Evolutionary conservation across 2,797 vertebrate species (phyloP).

Genomic region (Novumbra hubbsi): DNA sequence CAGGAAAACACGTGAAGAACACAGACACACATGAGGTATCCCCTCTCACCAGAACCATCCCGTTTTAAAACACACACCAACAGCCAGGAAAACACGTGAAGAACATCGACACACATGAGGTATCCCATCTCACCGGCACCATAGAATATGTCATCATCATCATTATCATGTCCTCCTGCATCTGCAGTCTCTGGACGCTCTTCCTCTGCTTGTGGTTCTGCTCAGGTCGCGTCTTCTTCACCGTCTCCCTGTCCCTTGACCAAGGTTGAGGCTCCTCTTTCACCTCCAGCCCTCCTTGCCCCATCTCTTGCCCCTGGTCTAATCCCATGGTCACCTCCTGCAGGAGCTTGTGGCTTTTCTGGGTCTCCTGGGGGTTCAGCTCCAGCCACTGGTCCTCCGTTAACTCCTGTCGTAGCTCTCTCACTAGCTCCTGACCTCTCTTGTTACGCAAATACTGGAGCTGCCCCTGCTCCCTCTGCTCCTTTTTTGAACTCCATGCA

Average conservation of each 20-base stretch:
- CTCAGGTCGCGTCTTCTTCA: constrained; percentile 47
- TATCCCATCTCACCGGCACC: constrained; percentile 85
- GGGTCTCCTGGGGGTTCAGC: constrained; percentile 11
- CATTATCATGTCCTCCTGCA: constrained; percentile 85
- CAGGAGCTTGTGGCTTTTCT: constrained; percentile 11
- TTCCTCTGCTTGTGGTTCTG: constrained; percentile 57
- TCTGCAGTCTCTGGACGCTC: constrained; percentile 61
- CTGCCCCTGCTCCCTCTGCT: constrained; percentile 42
- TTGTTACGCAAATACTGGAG: constrained; percentile 76
- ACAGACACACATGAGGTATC: neutral
- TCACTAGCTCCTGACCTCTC: constrained; percentile 67
- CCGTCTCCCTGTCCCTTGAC: constrained; percentile 1
- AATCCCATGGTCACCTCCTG: neutral
- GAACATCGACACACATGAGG: neutral
- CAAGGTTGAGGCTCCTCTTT: neutral
- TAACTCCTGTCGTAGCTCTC: constrained; percentile 51
- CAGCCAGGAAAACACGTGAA: neutral
- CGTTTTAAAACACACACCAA: neutral
- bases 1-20: neutral
- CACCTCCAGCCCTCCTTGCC: neutral
- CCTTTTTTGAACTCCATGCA: constrained; percentile 16
- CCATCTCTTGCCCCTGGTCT: neutral
- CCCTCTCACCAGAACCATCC: constrained; percentile 90
- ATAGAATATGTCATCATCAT: constrained; percentile 97
- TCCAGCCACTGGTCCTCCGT: constrained; percentile 24